Evolutionary conservation across 2,888 invertebrate genomes (phyloP).

Genomic region (Pomacea canaliculata): DNA sequence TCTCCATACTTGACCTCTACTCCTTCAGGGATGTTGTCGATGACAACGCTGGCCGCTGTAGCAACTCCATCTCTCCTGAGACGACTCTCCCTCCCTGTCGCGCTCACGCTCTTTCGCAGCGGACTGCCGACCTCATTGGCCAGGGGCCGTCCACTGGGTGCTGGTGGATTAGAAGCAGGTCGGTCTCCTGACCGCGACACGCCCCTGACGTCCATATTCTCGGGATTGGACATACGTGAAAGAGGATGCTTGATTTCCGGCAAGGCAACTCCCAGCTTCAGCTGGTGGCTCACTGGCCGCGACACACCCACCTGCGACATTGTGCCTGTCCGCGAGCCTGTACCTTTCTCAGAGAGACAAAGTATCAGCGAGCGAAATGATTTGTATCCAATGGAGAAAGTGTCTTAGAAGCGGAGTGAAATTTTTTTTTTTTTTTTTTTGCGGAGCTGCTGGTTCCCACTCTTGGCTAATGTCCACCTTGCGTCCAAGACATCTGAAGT

Average conservation of each 20-base stretch:
- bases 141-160: constrained; percentile 55
- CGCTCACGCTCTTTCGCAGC: constrained; percentile 49
- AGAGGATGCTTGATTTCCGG: constrained; percentile 66
- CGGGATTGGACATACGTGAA: constrained; percentile 62
- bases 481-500: too few relatives aligned
- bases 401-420: too few relatives aligned
- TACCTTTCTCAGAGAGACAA: too few relatives aligned
- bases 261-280: constrained; percentile 48
- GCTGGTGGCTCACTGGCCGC: constrained; percentile 43
- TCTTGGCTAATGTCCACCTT: too few relatives aligned
- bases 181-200: constrained; percentile 56
- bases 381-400: too few relatives aligned
- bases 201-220: constrained; percentile 59
- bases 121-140: constrained; percentile 48
- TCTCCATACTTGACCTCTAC: constrained; percentile 64
- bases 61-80: constrained; percentile 31
- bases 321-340: background rate
- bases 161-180: constrained; percentile 38
- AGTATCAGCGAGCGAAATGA: background rate
- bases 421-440: too few relatives aligned
- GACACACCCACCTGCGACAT: constrained; percentile 59
- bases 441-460: too few relatives aligned
- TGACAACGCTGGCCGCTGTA: constrained; percentile 26
- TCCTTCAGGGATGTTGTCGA: constrained; percentile 64
- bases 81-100: constrained; percentile 46